phyloP scores from a whole-genome alignment of 2,888 invertebrate species.

The Geophilus truncorum region DNA sequence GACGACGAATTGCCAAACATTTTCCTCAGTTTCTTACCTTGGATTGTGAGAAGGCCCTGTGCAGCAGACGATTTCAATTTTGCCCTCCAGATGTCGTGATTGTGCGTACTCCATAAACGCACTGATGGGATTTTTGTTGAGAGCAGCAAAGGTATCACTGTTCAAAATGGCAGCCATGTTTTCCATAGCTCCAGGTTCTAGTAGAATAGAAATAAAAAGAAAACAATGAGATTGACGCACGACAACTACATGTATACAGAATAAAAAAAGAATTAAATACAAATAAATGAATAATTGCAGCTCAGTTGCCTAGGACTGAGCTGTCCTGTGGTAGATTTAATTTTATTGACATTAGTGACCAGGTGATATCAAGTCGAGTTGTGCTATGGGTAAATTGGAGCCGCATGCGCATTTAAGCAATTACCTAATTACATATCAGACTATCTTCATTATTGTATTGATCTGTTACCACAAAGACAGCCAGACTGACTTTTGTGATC shows the following conservation, averaged over 20 bases:
- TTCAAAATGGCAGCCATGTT: conserved; percentile 38
- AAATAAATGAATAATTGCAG: not conserved
- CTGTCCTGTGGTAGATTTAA: no score
- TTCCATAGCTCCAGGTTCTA: conserved; percentile 28
- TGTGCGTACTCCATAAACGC: conserved; percentile 51
- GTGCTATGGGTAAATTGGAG: not conserved
- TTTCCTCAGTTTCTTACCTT: conserved; percentile 42
- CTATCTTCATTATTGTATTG: not conserved
- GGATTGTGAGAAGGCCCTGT: conserved; percentile 49
- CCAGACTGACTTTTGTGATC: not conserved
- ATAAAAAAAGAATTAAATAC: not conserved
- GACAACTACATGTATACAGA: no score
- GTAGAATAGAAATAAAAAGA: not conserved
- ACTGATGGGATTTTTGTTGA: conserved; percentile 49
- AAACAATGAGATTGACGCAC: no score
- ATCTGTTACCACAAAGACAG: not conserved
- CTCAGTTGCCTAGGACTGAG: not conserved
- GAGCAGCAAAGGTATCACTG: conserved; percentile 44
- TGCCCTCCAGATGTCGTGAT: conserved; percentile 45
- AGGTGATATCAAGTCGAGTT: not conserved
- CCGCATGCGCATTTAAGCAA: not conserved
- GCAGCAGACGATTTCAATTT: conserved; percentile 46
- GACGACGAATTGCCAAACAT: no score
- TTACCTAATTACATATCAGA: not conserved
- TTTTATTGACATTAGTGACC: not conserved